Base-by-base conservation (phyloP, 2,797 vertebrate species). In the Hylomyscus alleni region DNA sequence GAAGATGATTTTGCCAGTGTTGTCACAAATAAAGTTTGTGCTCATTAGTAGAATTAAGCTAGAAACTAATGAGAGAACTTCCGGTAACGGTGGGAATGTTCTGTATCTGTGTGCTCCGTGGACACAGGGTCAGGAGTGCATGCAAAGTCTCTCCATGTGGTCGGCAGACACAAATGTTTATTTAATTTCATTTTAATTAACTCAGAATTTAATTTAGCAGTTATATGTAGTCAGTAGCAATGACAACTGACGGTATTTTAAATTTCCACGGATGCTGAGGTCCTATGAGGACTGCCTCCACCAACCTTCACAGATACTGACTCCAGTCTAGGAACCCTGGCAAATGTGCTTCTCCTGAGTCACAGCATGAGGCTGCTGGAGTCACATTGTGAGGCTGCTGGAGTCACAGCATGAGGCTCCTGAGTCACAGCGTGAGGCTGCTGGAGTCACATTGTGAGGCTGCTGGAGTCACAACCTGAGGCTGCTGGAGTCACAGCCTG, bases 151-250 rank as follows among this genome's bases (percentile, higher is more conserved):
- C 44, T 87, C 31, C 56, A 37, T 56, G 31, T 62, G 75, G 94
- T 31, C 15, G 22, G 76, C 19, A 15, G n/a, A 82, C 26, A 24
- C 58, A 24, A 31, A 81, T 76, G 92, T 88, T 91, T 8, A 77
- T 86, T 78, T 85, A 58, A 22, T 76, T 58, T 10, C 44, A 77
- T 84, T 94, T 72, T 54, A n/a, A 40, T 75, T 56, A 67, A n/a
- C 73, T 44, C 54, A 50, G 85, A 93, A 62, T 90, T 77, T 91
- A 86, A 95, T 58, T 93, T 84, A 89, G 37, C 24, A 93, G 76
- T 4, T 8, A 56, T 50, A 17, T 29, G 29, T 56, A 12, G 4
- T 40, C 62, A 77, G 37, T 92, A 91, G 54, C 29, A 87, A 47
- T 40, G 19, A 62, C 44, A 31, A 77, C 47, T 83, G 9, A 60